Conservation (phyloP, 2,113 vertebrate species). For the Caranx melampygus region DNA sequence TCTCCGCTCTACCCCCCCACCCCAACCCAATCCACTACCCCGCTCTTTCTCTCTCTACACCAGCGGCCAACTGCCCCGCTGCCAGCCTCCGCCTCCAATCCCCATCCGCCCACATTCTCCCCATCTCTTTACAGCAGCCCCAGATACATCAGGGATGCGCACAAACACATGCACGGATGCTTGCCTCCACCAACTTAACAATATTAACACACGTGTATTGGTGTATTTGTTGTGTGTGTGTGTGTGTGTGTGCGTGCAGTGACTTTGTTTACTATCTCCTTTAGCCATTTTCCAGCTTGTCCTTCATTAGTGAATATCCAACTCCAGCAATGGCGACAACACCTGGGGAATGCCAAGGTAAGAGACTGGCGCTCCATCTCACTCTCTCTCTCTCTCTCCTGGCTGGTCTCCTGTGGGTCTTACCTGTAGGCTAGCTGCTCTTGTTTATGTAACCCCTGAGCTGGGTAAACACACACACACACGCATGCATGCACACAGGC, state of each 20-base stretch:
- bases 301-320: slow-evolving; percentile 73
- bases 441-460: slow-evolving; percentile 79
- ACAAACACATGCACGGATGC: slow-evolving; percentile 55
- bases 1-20: slow-evolving; percentile 67
- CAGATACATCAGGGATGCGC: slow-evolving; percentile 66
- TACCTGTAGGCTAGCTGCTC: slow-evolving; percentile 79
- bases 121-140: slow-evolving; percentile 66
- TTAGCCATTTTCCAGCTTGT: slow-evolving; percentile 69
- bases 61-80: slow-evolving; percentile 78
- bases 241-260: slow-evolving; percentile 17
- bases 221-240: slow-evolving; percentile 38
- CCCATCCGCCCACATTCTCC: slow-evolving; percentile 71
- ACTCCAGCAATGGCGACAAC: slow-evolving; percentile 66
- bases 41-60: slow-evolving; percentile 64
- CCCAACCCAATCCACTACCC: slow-evolving; percentile 42
- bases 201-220: slow-evolving; percentile 42
- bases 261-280: slow-evolving; percentile 72
- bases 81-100: slow-evolving; percentile 75
- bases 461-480: slow-evolving; percentile 60
- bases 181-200: slow-evolving; percentile 51
- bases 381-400: slow-evolving; percentile 54
- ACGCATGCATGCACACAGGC: slow-evolving; percentile 38
- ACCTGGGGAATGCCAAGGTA: slow-evolving; percentile 65
- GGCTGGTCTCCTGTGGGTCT: slow-evolving; percentile 75
- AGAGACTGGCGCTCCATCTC: slow-evolving; percentile 60